Base-by-base conservation (phyloP, 2,888 invertebrate species). In the Aethes cnicana region DNA sequence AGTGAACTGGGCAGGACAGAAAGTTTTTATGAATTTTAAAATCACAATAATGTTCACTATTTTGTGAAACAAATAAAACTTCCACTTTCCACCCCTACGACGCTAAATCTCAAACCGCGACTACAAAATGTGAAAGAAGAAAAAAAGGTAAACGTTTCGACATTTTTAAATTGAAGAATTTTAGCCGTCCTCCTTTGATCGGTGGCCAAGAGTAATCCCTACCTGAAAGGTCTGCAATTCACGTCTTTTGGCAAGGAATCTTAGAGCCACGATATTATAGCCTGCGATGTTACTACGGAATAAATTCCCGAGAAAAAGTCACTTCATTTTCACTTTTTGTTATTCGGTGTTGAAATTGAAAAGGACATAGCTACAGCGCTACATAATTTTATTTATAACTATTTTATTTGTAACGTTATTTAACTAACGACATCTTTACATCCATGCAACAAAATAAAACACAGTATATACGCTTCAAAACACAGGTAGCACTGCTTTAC, bases 161-260 rank as follows among this genome's bases (percentile, higher is more conserved):
- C 44, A 26, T 52, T 52, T 49, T 52, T 46, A 52, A 52, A 52
- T 52, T 39, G 52, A 39, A 39, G 52, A 39, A 46, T 52, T 46
- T 46, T 46, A 52, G 46, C 52, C 46, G 36, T 9, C 35, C 28
- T 8, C 9, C 52, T 80, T 81, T 80, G 81, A 81, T 78, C 74
- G 67, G 64, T 63, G 63, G 79, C 80, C 81, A 81, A 82, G 74
- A 76, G 77, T 76, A 77, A 79, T 77, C 69, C 73, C 47, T 66
- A 73, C 74, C 74, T 72, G 72, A 69, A 73, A 75, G 72, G 74
- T 74, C 62, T 62, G 66, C 70, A 68, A 72, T 77, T 76, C 75
- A 70, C 68, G 69, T 68, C 70, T 81, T 71, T 82, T 84, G 84
- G 84, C 84, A 84, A 77, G 71, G 68, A 67, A 72, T 74, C 79